A percentile compares a stretch with the other conserved stretches of the same genome.
phyloP scores from a whole-genome alignment of 1,140 invertebrate species.

The Drepana arcuata region DNA sequence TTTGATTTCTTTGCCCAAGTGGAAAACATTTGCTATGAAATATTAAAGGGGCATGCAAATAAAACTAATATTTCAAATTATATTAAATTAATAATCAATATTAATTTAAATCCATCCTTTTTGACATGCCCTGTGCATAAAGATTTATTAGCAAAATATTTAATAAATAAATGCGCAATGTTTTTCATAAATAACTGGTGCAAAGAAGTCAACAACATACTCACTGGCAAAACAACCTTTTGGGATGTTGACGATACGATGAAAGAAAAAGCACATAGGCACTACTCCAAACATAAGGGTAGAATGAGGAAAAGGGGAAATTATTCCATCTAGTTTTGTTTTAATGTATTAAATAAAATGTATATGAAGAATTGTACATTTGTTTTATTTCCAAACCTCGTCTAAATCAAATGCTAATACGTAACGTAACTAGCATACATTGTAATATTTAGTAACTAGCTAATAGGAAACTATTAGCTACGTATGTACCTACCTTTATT shows the following conservation, averaged over 20 bases:
- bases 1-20: slow-evolving; percentile 10
- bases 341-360: no score
- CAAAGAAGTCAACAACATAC: slow-evolving; percentile 20
- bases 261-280: no score
- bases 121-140: slow-evolving; percentile 14
- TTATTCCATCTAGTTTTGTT: no score
- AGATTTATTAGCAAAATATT: slow-evolving; percentile 13
- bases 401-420: no score
- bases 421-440: no score
- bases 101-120: slow-evolving; percentile 14
- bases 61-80: slow-evolving; percentile 14
- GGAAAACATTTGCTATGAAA: slow-evolving; percentile 15
- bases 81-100: slow-evolving; percentile 1
- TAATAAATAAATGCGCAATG: slow-evolving; percentile 6
- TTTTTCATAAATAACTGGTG: slow-evolving; percentile 15
- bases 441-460: no score
- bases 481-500: no score
- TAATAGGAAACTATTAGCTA: no score
- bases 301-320: no score
- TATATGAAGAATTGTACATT: no score
- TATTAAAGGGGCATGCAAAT: slow-evolving; percentile 5
- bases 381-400: no score
- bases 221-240: not conserved
- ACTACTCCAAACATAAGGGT: no score
- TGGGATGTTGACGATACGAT: slow-evolving; percentile 1